These are phyloP conservation scores for Leuctra nigra DNA, from an alignment of 2,888 invertebrate genomes.

Conservation along the genomic window DNA sequence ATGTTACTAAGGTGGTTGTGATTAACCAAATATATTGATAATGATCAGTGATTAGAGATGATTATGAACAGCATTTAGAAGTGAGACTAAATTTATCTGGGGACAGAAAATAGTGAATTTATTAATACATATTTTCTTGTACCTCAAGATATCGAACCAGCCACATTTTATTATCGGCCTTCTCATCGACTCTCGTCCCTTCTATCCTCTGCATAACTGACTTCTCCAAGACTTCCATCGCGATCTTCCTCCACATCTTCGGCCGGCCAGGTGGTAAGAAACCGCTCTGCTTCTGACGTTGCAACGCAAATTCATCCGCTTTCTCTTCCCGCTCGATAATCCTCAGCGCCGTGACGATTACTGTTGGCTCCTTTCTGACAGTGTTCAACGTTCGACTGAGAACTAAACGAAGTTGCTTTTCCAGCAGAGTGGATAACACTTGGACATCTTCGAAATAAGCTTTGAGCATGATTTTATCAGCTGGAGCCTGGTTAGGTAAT, in stretches of 20 bases:
- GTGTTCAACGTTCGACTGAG: slow-evolving; percentile 87
- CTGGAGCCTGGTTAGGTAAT: slow-evolving; percentile 81
- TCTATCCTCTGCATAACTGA: slow-evolving; percentile 81
- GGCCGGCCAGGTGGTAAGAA: slow-evolving; percentile 94
- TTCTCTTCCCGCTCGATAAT: slow-evolving; percentile 97
- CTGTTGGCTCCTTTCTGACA: slow-evolving; percentile 88
- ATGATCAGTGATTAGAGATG: no score
- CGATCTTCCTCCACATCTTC: slow-evolving; percentile 82
- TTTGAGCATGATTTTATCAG: slow-evolving; percentile 87
- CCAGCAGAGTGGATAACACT: slow-evolving; percentile 76
- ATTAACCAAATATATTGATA: no score
- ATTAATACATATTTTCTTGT: no score
- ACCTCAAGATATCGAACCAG: slow-evolving; percentile 86
- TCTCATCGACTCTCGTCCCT: slow-evolving; percentile 90
- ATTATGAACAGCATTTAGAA: no score
- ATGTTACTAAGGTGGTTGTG: no score
- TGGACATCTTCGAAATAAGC: slow-evolving; percentile 96
- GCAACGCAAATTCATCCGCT: slow-evolving; percentile 75
- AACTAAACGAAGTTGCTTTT: slow-evolving; percentile 87
- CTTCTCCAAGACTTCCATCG: slow-evolving; percentile 72
- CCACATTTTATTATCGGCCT: slow-evolving; percentile 91
- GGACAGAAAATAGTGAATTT: no score
- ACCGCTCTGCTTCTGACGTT: slow-evolving; percentile 71
- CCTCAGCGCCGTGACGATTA: slow-evolving; percentile 91
- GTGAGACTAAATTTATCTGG: no score